Base-by-base conservation (phyloP, 2,113 vertebrate genomes). In the Chloropsis hardwickii region DNA sequence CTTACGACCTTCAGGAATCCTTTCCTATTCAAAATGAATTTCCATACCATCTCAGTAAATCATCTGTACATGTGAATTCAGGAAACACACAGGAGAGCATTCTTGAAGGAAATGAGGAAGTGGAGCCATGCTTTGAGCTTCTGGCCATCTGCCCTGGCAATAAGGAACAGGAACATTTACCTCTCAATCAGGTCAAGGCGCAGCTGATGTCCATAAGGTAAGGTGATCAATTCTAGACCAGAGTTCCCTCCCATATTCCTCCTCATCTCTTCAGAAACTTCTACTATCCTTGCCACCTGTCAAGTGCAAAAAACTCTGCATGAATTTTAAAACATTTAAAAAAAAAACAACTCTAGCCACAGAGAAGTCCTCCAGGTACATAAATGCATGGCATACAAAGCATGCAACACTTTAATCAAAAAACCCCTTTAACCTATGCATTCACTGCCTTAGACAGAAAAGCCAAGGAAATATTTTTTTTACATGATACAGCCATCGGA, bases 111-210 rank as follows among this genome's bases (percentile, higher is more conserved):
- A 50, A 15, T 13, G 14, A 3, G 50, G 18, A n/a, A 67, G 4
- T 12, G 13, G 27, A 81, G 31, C 37, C 80, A 8, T 9, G 42
- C 23, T 51, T 53, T 4, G 12, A 76, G 58, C n/a, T 69, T 51
- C 65, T 81, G 73, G 54, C 66, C 35, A 21, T 53, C 64, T 78
- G 83, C 67, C 67, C 40, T 42, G 51, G 80, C 48, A 56, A 21
- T 2, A 51, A 86, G 45, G 39, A 81, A 39, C 14, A 14, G 81
- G 35, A 45, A 69, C 12, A 48, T 91, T 98, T 97, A 99, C 99
- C 99, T 99, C 96, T 99, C 99, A 78, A 99, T 99, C 60, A 99
- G 98, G 97, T 99, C 99, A 83, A 99, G 98, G 81, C 99, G 98
- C 95, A 99, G 98, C 93, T 99, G 99, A 71, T 96, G 98, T 57